Percentiles rank a stretch among this genome's conserved stretches.
phyloP scores from a whole-genome alignment of 1,140 invertebrate species.

The Aphidius gifuensis region DNA sequence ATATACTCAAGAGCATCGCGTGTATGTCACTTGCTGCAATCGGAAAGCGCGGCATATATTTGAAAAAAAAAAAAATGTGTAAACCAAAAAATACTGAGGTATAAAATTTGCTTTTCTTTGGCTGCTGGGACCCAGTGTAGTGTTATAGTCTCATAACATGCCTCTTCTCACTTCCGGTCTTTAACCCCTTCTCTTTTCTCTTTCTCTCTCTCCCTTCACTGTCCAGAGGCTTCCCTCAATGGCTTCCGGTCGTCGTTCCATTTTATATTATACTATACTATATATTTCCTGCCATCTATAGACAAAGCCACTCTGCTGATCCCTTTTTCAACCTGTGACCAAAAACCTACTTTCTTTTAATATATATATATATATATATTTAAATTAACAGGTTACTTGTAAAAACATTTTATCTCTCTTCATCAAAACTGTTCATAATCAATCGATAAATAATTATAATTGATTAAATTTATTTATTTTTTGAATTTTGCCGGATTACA shows the following conservation, averaged over 20 bases:
- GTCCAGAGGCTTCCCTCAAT: conserved; percentile 37
- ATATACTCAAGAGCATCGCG: conserved; percentile 22
- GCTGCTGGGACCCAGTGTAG: not conserved
- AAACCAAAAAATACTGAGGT: conserved; percentile 38
- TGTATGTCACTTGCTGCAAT: conserved; percentile 47
- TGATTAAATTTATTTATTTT: no score
- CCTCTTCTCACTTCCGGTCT: no score
- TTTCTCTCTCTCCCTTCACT: conserved; percentile 18
- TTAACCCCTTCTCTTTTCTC: not conserved
- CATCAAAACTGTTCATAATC: no score
- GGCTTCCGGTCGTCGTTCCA: conserved; percentile 48
- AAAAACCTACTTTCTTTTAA: no score
- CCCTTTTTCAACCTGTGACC: no score
- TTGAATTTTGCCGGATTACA: no score
- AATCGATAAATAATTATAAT: no score
- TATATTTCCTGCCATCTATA: no score
- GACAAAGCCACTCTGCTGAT: no score
- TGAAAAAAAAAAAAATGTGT: conserved; percentile 6
- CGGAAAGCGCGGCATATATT: conserved; percentile 39
- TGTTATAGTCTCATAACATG: not conserved
- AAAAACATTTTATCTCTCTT: no score
- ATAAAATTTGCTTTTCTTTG: conserved; percentile 30
- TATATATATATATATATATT: no score
- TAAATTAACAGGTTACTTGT: no score
- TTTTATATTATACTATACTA: conserved; percentile 21